Base-by-base conservation (phyloP, 1,140 invertebrate genomes). In the Pristionchus pacificus region DNA sequence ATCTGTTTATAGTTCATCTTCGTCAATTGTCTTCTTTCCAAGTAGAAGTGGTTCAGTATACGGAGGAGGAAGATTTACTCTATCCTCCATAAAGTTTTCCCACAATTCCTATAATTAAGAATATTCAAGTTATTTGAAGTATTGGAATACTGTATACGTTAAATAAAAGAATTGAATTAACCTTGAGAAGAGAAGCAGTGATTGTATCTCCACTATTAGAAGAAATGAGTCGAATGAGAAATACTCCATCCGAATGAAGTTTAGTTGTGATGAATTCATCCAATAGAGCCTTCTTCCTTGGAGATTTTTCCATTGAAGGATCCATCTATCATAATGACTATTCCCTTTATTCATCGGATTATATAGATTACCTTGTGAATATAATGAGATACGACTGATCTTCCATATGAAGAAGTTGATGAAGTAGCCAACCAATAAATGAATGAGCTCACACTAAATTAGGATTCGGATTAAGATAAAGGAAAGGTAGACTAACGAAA, bases 191-290 rank as follows among this genome's bases (percentile, higher is more conserved):
- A 6, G 38, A 6, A 49, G 38, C 81, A 25, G 77, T 83, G 55
- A 84, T 76, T 61, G 83, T 64, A 65, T 83, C 83, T 24, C 81
- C 81, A 62, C 71, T 74, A 65, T 84, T 84, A 19, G 65, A 38
- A 13, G 72, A 55, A 19, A 83, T 72, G 25, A 84, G 30, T 28
- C 81, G 77, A 13, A 86, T 49, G 6, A 85, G 38, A 67, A 85
- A 84, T 2, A 85, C 60, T 10, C 85, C 85, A 69, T 85, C 84
- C 13, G 77, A 70, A 15, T 79, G 60, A 3, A 85, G 77, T 33
- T 84, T 82, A 31, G 77, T 60, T 25, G 60, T 57, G 31, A 83
- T 71, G 69, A 83, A 83, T 25, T 81, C 63, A 19, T 72, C 75
- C 49, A 78, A 68, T 66, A 78, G 80, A 2, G 59, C 63, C 38